Evolutionary conservation across 2,888 invertebrate species (phyloP).

Genomic region (Amaurobius ferox): DNA sequence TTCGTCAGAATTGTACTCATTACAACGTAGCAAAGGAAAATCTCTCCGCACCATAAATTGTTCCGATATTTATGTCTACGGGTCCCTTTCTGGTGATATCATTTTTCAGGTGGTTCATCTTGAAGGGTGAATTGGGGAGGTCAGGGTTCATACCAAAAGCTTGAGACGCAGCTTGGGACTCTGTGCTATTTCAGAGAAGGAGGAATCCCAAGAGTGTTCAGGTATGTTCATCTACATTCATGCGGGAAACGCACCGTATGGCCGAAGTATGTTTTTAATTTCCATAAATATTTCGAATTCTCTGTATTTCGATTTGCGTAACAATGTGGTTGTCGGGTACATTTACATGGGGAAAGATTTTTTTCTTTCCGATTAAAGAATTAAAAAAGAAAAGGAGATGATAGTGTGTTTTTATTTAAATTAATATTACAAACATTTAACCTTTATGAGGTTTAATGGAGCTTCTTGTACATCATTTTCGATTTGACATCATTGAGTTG

Average conservation of each 20-base stretch:
- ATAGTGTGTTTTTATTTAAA: too few relatives aligned
- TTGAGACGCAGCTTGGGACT: conserved; percentile 24
- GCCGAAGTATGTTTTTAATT: conserved; percentile 32
- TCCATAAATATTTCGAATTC: conserved; percentile 9
- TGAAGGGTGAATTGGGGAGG: neutral
- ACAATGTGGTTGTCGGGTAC: too few relatives aligned
- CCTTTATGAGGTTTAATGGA: too few relatives aligned
- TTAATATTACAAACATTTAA: too few relatives aligned
- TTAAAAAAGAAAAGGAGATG: too few relatives aligned
- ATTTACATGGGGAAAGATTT: too few relatives aligned
- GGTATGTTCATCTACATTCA: conserved; percentile 25
- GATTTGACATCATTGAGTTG: too few relatives aligned
- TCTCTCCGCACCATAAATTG: conserved; percentile 37
- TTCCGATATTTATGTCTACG: conserved; percentile 32
- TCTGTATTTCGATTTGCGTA: neutral
- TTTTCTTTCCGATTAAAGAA: too few relatives aligned
- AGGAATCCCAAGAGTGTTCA: neutral
- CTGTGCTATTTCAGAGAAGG: neutral
- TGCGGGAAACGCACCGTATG: conserved; percentile 34
- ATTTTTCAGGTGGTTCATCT: conserved; percentile 37
- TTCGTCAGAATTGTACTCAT: neutral
- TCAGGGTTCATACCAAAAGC: neutral
- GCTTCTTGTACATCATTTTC: too few relatives aligned
- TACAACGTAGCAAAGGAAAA: neutral
- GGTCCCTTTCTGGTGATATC: conserved; percentile 24